Conservation (phyloP, 2,113 vertebrate genomes). For the Camelus bactrianus region DNA sequence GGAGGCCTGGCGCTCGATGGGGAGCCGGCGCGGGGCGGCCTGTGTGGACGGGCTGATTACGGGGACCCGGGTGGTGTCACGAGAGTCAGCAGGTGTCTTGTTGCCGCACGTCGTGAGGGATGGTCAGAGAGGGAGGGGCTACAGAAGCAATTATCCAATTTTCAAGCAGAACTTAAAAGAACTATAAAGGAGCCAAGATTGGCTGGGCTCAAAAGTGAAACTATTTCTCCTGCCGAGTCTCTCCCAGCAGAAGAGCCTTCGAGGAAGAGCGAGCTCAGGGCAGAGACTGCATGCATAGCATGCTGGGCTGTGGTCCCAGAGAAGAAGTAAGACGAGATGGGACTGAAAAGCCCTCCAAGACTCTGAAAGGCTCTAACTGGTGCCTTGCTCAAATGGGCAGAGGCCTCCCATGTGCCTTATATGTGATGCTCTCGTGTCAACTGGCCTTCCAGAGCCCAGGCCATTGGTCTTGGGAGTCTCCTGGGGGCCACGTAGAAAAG, state of each 20-base stretch:
- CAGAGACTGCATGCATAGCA: not conserved
- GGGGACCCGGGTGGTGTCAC: not conserved
- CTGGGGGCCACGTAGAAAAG: not conserved
- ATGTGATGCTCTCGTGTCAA: accelerated
- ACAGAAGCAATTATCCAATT: not conserved
- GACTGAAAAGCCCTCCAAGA: not conserved
- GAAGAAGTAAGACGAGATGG: not conserved
- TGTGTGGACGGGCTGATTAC: too few species aligned
- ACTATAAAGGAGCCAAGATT: not conserved
- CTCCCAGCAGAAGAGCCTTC: not conserved
- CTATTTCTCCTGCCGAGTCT: not conserved
- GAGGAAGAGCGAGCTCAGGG: not conserved
- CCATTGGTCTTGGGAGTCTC: too few species aligned
- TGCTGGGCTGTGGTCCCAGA: not conserved
- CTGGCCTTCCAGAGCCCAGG: not conserved
- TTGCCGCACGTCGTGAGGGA: not conserved
- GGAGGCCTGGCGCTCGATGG: too few species aligned
- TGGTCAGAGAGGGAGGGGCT: not conserved
- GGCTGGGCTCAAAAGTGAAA: not conserved
- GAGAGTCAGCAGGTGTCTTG: too few species aligned
- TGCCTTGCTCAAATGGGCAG: not conserved
- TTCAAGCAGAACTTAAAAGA: not conserved
- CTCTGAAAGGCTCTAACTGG: accelerated
- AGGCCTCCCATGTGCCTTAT: not conserved
- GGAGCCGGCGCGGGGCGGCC: too few species aligned